These are phyloP conservation scores for Sciaenops ocellatus DNA, from an alignment of 2,797 vertebrate species.

Conservation along the genomic window DNA sequence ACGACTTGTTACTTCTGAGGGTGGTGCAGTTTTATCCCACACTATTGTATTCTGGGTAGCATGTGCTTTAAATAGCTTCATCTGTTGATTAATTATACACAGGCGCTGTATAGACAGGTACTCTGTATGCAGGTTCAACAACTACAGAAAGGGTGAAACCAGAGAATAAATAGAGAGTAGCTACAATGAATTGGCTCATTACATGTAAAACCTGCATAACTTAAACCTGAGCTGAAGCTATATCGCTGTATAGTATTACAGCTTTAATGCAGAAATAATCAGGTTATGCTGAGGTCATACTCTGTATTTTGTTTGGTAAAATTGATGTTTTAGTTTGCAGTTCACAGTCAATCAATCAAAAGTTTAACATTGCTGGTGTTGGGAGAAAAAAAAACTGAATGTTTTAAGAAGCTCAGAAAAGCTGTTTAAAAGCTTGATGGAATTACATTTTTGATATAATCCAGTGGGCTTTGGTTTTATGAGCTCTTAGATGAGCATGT, in stretches of 20 bases:
- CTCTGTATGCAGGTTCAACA: slow-evolving; percentile 14
- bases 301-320: background rate
- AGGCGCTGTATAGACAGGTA: slow-evolving; percentile 4
- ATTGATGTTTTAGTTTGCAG: background rate
- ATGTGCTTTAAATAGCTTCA: slow-evolving; percentile 8
- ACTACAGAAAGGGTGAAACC: slow-evolving; percentile 26
- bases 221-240: background rate
- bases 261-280: slow-evolving; percentile 7
- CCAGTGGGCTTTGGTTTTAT: slow-evolving; percentile 8
- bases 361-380: background rate
- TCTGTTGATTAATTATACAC: slow-evolving; percentile 26
- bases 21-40: background rate
- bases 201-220: background rate
- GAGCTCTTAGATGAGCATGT: slow-evolving; percentile 1
- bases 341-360: slow-evolving; percentile 1
- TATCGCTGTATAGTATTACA: background rate
- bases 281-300: background rate
- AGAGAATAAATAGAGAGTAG: slow-evolving; percentile 1
- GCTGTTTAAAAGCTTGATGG: slow-evolving; percentile 6
- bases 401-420: background rate
- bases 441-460: slow-evolving; percentile 23
- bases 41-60: slow-evolving; percentile 1
- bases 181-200: slow-evolving; percentile 12
- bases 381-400: background rate
- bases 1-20: slow-evolving; percentile 13